phyloP scores from a whole-genome alignment of 2,797 vertebrate species.

The Pipistrellus pygmaeus region DNA sequence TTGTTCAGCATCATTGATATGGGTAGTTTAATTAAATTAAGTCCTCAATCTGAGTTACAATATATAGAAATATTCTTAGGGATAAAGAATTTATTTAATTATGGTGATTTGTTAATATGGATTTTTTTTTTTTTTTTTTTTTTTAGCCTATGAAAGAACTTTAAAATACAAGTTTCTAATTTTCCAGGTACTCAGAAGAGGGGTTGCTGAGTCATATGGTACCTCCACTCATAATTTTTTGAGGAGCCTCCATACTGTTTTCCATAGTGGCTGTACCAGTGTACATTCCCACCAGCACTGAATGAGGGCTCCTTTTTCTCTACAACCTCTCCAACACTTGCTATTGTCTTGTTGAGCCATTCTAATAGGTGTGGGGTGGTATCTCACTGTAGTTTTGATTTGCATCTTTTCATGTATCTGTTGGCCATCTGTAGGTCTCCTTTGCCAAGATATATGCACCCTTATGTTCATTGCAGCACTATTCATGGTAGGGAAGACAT shows the following conservation, averaged over 20 bases:
- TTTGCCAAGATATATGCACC: not conserved
- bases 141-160: not conserved
- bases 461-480: not conserved
- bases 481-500: not conserved
- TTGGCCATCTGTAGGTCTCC: not conserved
- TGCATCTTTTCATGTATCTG: not conserved
- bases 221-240: not conserved
- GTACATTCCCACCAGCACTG: not conserved
- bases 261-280: not conserved
- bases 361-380: not conserved
- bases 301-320: not conserved
- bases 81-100: not conserved
- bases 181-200: not conserved
- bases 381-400: not conserved
- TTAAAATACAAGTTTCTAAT: constrained; percentile 7
- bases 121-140: not conserved
- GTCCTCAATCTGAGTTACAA: not conserved
- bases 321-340: not conserved
- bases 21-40: not conserved
- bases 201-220: not conserved
- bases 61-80: not conserved
- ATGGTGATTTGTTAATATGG: not conserved
- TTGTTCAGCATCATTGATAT: not conserved
- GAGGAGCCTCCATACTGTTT: not conserved
- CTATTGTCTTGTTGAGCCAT: not conserved